Conservation (phyloP, 2,113 vertebrate genomes). For the Puma concolor region DNA sequence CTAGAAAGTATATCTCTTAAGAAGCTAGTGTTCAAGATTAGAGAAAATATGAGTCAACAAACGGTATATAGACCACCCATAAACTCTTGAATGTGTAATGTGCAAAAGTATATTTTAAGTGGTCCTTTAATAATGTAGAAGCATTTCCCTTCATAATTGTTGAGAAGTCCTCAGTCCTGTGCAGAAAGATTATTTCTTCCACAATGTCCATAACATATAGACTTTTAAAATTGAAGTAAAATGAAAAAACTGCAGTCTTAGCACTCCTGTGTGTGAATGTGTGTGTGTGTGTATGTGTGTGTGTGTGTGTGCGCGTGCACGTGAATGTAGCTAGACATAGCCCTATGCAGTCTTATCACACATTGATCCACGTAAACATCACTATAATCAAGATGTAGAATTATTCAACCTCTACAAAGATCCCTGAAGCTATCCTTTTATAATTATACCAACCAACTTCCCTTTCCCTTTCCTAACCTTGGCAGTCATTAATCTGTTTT, state of each 20-base stretch:
- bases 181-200: not conserved
- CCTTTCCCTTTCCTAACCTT: not conserved
- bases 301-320: accelerated
- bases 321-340: not conserved
- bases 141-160: not conserved
- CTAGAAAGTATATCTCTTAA: not conserved
- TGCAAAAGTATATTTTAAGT: not conserved
- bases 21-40: slow-evolving; percentile 6
- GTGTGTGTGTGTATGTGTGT: not conserved
- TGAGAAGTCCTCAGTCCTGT: not conserved
- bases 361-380: not conserved
- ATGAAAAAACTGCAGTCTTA: not conserved
- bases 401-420: not conserved
- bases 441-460: not conserved
- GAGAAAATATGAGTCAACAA: not conserved
- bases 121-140: not conserved
- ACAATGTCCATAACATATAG: not conserved
- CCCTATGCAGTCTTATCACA: not conserved
- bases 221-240: not conserved
- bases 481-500: not conserved
- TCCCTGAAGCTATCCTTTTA: not conserved
- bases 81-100: not conserved
- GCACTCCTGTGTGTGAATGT: not conserved
- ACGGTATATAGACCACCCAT: not conserved
- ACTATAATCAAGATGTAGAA: not conserved